These are phyloP conservation scores for Panthera uncia DNA, from an alignment of 2,113 vertebrate species.

Conservation along the genomic window DNA sequence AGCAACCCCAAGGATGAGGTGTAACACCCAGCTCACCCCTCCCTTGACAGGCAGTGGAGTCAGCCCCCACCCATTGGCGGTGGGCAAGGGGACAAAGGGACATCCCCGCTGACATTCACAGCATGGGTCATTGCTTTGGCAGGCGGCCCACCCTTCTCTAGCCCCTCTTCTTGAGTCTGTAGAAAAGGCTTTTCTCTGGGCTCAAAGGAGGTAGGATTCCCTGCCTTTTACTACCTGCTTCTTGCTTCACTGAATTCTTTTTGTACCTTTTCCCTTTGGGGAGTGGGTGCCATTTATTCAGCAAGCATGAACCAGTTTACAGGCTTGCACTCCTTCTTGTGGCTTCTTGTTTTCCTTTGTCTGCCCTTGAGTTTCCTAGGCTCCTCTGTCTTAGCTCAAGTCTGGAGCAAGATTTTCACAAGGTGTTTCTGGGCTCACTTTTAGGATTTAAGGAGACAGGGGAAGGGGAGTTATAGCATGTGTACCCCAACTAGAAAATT, in stretches of 20 bases:
- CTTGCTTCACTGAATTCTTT: background rate
- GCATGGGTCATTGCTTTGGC: background rate
- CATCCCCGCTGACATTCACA: background rate
- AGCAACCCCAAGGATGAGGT: background rate
- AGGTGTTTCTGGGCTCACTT: background rate
- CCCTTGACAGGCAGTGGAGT: background rate
- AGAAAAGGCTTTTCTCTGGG: constrained; percentile 18
- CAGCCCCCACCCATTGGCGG: background rate
- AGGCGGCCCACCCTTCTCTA: background rate
- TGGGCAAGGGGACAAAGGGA: background rate
- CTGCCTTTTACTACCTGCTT: background rate
- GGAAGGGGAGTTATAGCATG: background rate
- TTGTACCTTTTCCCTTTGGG: background rate
- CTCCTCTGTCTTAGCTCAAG: background rate
- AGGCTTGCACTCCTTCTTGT: background rate
- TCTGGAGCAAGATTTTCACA: background rate
- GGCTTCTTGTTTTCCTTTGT: background rate
- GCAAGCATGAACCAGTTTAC: background rate
- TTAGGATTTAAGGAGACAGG: background rate
- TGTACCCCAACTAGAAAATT: background rate
- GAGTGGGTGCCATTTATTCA: background rate
- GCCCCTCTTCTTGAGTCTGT: background rate
- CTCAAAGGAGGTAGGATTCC: background rate
- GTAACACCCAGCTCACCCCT: background rate
- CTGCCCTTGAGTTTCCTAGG: background rate